These are phyloP conservation scores for Ptilorrhoa leucosticta DNA, from an alignment of 2,113 vertebrate genomes.

Conservation along the genomic window DNA sequence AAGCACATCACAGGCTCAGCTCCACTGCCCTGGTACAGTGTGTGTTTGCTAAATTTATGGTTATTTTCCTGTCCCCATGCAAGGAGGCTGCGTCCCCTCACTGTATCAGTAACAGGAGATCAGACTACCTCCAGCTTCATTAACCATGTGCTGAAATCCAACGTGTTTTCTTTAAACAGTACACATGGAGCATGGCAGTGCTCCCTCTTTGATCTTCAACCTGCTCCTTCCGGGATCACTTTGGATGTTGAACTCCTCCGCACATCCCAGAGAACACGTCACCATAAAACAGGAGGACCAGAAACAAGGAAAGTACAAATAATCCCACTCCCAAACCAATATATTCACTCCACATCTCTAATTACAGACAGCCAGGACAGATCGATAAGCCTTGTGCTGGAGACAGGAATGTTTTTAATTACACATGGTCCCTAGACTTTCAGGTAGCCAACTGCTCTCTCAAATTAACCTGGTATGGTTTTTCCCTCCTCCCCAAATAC, in stretches of 20 bases:
- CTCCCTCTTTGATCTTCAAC: background rate
- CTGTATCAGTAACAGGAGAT: background rate
- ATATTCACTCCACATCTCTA: background rate
- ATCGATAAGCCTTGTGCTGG: background rate
- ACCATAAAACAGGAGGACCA: background rate
- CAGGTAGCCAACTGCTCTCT: background rate
- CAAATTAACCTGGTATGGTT: background rate
- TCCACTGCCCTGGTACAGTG: background rate
- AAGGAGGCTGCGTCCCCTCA: background rate
- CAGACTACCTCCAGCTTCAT: background rate
- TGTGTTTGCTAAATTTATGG: background rate
- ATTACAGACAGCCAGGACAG: slow-evolving; percentile 1
- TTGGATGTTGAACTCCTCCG: background rate
- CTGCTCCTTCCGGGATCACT: background rate
- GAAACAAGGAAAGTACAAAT: background rate
- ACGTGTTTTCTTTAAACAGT: background rate
- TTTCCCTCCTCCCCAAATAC: background rate
- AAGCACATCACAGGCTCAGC: background rate
- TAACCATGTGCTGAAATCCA: background rate
- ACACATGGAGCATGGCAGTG: background rate
- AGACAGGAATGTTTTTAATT: slow-evolving; percentile 18
- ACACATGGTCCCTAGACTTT: background rate
- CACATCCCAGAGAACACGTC: background rate
- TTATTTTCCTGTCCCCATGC: background rate
- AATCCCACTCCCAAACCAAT: background rate